Evolutionary conservation across 2,113 vertebrate species (phyloP).

Genomic region (Anoura caudifer): DNA sequence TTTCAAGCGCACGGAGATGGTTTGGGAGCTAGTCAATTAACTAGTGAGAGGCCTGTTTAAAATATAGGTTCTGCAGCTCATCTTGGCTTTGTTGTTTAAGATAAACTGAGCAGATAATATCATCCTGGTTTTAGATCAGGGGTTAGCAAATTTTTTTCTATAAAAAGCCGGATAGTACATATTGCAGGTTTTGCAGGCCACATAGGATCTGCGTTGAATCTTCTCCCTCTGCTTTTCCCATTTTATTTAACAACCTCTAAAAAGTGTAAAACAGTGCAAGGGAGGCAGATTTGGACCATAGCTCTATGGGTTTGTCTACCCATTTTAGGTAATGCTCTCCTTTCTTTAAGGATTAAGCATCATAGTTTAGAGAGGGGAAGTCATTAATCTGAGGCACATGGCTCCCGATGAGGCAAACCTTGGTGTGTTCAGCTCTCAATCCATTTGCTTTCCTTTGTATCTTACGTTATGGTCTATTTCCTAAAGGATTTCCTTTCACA

Average conservation of each 20-base stretch:
- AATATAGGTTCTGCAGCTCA: neutral
- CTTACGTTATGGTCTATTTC: neutral
- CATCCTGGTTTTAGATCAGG: conserved; percentile 11
- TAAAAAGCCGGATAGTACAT: neutral
- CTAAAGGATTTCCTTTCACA: neutral
- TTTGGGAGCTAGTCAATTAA: neutral
- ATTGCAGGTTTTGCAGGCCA: neutral
- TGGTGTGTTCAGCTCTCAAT: neutral
- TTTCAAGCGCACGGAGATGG: neutral
- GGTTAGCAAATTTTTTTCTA: neutral
- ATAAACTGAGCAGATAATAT: neutral
- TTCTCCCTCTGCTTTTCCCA: neutral
- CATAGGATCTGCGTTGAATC: neutral
- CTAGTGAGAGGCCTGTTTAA: neutral
- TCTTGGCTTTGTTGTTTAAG: neutral
- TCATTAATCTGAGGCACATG: neutral
- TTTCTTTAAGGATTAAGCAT: neutral
- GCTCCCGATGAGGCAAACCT: neutral
- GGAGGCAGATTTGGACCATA: neutral
- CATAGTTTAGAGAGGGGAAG: neutral
- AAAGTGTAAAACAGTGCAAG: neutral
- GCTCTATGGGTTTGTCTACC: neutral
- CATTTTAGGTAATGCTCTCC: neutral
- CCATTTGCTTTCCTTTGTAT: neutral
- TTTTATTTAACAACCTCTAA: neutral